phyloP scores from a whole-genome alignment of 2,113 vertebrate genomes.

The Meriones unguiculatus region DNA sequence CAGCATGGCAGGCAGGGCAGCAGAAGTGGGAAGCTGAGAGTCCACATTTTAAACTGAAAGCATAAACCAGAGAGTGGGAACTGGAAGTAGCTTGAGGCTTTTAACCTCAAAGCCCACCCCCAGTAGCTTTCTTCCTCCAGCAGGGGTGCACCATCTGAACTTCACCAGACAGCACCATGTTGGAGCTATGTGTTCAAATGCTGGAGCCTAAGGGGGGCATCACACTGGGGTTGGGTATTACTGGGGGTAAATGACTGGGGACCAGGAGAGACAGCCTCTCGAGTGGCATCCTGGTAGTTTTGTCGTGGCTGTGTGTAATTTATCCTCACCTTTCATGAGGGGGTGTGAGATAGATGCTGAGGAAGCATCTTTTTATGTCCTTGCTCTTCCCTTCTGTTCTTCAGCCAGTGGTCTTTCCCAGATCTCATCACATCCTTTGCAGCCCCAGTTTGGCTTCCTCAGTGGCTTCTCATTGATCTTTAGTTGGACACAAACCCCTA shows the following conservation, averaged over 20 bases:
- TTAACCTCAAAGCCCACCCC: background rate
- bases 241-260: background rate
- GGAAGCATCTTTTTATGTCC: slow-evolving; percentile 55
- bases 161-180: background rate
- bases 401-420: background rate
- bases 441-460: background rate
- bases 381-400: background rate
- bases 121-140: background rate
- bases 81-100: background rate
- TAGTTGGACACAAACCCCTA: background rate
- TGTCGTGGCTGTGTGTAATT: slow-evolving; percentile 14
- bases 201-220: background rate
- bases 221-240: background rate
- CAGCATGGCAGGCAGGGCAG: background rate
- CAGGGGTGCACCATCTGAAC: background rate
- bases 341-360: slow-evolving; percentile 62
- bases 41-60: background rate
- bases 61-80: background rate
- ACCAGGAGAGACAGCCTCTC: background rate
- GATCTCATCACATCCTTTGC: background rate
- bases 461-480: background rate
- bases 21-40: background rate
- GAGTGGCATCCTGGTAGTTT: slow-evolving; percentile 14
- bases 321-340: slow-evolving; percentile 44
- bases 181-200: background rate